Evolutionary conservation across 2,113 vertebrate species (phyloP), one percentile per base, ranked within the genome.

Genomic region (Leucosticte australis): DNA sequence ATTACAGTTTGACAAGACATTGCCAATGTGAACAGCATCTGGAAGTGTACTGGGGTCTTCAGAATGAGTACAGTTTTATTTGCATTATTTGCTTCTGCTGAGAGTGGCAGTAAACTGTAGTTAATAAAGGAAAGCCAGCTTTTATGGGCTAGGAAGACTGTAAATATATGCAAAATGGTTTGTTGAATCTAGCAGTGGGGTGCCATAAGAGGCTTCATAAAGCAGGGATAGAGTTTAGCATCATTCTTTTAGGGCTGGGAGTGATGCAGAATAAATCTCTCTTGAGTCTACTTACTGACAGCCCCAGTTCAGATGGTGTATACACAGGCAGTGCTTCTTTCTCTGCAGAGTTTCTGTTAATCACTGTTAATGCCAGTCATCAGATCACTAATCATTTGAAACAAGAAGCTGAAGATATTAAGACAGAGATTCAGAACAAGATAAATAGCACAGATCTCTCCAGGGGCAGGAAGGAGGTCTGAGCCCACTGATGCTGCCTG

Each of bases 121-220:
- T 95, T 96, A 96, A 97, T 96, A 96, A 97, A 96, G 92, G 88
- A 94, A 93, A 96, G 90, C 59, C 92, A 92, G 96, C 47, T 93
- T 97, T 96, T 97, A 97, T 95, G 82, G 83, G 83, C 88, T 93
- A 83, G 91, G 79, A 94, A 96, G 91, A 83, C 91, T 82, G 91
- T 94, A 97, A 97, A 95, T 97, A 94, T 70, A 97, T 95, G 95
- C 94, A 97, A 96, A 97, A 95, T 90, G 96, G 92, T 93, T 97
- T 96, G 96, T 96, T 96, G 96, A 96, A 96, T 96, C 89, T 97
- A 96, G 82, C 96, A 96, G 93, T 93, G 80, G 96, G 93, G 92
- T 95, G 91, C 94, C 76, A 47, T 96, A 95, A 96, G 95, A 96
- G 90, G 93, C 94, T 92, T 95, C 94, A 89, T 97, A 96, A 96